A percentile compares a stretch with the other conserved stretches of the same genome.
Conservation (phyloP, 2,888 invertebrate species). For the Agapostemon virescens region DNA sequence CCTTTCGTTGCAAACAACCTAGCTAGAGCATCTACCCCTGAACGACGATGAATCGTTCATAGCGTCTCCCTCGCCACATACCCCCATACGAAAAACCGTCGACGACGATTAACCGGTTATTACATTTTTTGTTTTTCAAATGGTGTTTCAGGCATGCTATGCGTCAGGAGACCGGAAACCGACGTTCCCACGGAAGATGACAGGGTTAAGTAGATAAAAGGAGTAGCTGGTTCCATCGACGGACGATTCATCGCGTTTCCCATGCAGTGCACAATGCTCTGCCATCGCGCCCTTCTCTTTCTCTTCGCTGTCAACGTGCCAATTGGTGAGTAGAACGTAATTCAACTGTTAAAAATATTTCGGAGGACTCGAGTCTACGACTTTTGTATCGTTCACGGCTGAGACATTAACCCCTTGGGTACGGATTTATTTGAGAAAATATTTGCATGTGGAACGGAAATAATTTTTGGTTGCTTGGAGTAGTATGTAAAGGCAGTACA, state of each 20-base stretch:
- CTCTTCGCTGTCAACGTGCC: slow-evolving; percentile 77
- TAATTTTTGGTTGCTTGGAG: too few species aligned
- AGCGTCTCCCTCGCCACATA: neutral
- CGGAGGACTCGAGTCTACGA: neutral
- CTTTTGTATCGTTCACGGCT: too few species aligned
- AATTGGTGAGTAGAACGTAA: slow-evolving; percentile 73
- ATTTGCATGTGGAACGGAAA: too few species aligned
- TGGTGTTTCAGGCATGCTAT: slow-evolving; percentile 71
- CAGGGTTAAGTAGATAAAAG: slow-evolving; percentile 74
- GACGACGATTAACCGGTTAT: slow-evolving; percentile 20
- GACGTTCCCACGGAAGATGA: slow-evolving; percentile 71
- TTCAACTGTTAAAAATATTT: neutral
- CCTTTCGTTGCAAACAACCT: slow-evolving; percentile 42
- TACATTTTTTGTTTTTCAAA: neutral
- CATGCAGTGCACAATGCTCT: slow-evolving; percentile 75
- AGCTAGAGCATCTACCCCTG: neutral
- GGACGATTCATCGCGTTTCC: slow-evolving; percentile 65
- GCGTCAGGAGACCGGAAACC: slow-evolving; percentile 67
- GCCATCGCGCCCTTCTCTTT: slow-evolving; percentile 73
- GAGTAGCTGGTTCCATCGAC: slow-evolving; percentile 65
- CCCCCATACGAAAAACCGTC: neutral
- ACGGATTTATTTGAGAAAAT: too few species aligned
- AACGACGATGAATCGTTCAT: neutral
- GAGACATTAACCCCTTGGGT: too few species aligned
- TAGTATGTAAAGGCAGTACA: too few species aligned